Evolutionary conservation across 2,888 invertebrate genomes (phyloP), one percentile per base, ranked within the genome.

Genomic region (Drosophila siamana): DNA sequence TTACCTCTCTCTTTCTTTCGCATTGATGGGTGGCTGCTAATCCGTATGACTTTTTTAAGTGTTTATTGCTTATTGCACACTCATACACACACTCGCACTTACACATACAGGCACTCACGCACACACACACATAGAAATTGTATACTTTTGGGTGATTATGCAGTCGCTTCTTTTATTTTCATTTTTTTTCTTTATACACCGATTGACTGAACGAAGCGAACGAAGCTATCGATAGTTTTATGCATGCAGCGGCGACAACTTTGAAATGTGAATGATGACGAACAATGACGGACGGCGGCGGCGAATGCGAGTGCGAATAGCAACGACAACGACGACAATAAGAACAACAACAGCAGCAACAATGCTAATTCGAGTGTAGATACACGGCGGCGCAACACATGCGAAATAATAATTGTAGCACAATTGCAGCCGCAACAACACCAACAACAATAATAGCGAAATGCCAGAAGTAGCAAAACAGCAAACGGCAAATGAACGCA

Each of bases 401-500:
- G 86, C 73, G 86, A 88, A 83, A 80, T 78, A 84, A 88, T 83
- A 83, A 83, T 87, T 83, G 83, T 87, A 84, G 78, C 89, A 80
- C 86, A 81, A 85, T 80, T 87, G 69, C 74, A 55, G 26, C 59
- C 71, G 66, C 59, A 66, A 70, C 47, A 64, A 50, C 59, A 66
- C 67, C 47, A 64, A 50, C 61, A 64, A 51, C 54, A 65, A 43
- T 9, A 30, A 30, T 11, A 30, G 30, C 30, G 15, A 38, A 38
- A 38, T 7, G 15, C 36, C 46, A 62, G 44, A 40, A 52, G 43
- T 41, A 56, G 41, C 28, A 40, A 30, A 19, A 19, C 19, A 19
- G 19, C 19, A 52, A 72, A 57, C 43, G 57, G 57, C 62, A 75
- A 67, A 28, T 41, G 26, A 40, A 41, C n/a, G 50, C 43, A 38